These are phyloP conservation scores for Carassius auratus DNA, from an alignment of 2,113 vertebrate genomes.

Conservation along the genomic window DNA sequence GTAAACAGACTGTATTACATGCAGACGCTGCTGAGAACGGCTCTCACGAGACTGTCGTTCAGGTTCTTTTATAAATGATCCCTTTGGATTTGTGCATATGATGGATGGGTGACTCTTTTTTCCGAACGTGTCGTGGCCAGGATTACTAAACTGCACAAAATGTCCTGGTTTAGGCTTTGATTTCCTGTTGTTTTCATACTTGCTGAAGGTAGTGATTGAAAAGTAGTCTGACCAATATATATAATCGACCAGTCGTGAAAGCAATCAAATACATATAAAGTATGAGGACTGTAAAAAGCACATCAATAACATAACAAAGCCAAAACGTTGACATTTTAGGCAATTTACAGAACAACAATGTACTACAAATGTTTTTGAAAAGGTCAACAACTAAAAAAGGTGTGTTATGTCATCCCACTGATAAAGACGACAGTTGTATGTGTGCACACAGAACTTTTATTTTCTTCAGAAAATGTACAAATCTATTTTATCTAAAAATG, in stretches of 20 bases:
- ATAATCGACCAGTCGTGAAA: neutral
- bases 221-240: neutral
- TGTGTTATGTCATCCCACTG: neutral
- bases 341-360: neutral
- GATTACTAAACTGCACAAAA: neutral
- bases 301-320: neutral
- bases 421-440: neutral
- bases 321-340: neutral
- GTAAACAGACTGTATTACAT: constrained; percentile 42
- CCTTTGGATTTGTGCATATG: neutral
- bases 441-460: neutral
- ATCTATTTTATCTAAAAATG: neutral
- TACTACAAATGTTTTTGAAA: neutral
- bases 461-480: neutral
- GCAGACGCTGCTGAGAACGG: neutral
- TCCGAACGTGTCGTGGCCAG: neutral
- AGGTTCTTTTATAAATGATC: constrained; percentile 7
- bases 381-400: neutral
- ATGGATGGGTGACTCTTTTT: constrained; percentile 41
- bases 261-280: neutral
- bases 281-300: neutral
- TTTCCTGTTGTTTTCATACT: neutral
- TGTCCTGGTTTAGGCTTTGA: neutral
- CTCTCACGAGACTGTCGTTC: neutral
- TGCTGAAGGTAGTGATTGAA: neutral